Base-by-base conservation (phyloP, 2,888 invertebrate genomes). In the Phyto melanocephala region DNA sequence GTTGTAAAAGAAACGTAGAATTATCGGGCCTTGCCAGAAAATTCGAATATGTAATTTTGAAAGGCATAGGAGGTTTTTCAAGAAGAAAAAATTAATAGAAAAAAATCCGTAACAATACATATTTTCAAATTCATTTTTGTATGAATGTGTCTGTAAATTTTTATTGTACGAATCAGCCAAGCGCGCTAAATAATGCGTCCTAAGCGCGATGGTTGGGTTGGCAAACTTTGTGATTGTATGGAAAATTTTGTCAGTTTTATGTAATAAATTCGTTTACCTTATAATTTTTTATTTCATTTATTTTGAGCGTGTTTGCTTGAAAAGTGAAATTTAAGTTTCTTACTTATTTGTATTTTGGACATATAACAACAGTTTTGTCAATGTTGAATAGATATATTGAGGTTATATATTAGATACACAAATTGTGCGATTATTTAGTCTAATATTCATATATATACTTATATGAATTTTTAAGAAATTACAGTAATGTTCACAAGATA, bases 201-300 rank as follows among this genome's bases (percentile, higher is more conserved):
- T 54, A 62, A 33, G 22, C 35, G 37, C 15, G n/a, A 58, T 37
- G 37, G 11, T 47, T 63, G n/a, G 20, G 13, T 35, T 28, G 17
- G 35, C 10, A 37, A 35, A 35, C n/a, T 33, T 35, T 52, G 22
- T 52, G n/a, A 52, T 42, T 17, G 15, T 42, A 33, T 10, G 22
- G 17, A n/a, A 45, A 47, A 37, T 67, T 67, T 81, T 58, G 67
- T 54, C 40, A 47, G 67, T 68, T 81, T 81, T 78, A 81, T 81
- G 81, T 81, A 81, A 81, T 78, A 70, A 81, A 78, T 81, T 56
- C 81, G 62, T 77, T 72, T 60, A 68, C 50, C 67, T 71, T 47
- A 22, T 62, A 71, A 54, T 54, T 24, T 54, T 45, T 74, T 62
- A n/a, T 24, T 22, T 24, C 37, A 47, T 58, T 35, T 35, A 24